Base-by-base conservation (phyloP, 2,888 invertebrate genomes). In the Oasisia sp. region DNA sequence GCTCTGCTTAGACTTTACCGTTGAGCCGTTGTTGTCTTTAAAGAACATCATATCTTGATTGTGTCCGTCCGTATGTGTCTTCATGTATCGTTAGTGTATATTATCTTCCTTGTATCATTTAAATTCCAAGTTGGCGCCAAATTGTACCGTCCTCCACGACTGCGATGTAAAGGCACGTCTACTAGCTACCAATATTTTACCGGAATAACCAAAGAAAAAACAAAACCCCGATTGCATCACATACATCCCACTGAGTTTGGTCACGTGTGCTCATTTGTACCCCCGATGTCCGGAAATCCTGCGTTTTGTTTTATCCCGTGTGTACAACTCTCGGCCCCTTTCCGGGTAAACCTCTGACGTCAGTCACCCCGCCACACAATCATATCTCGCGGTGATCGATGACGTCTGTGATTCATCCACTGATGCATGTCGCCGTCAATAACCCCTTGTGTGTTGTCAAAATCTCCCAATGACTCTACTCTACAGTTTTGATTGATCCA, bases 211-310 rank as follows among this genome's bases (percentile, higher is more conserved):
- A 3, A 27, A 74, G 74, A 27, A 74, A 74, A 7, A 19, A 14
- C 74, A 14, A 74, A 14, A 19, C n/a, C 74, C n/a, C 19, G 74
- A 19, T 74, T n/a, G n/a, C 74, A 7, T 74, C 14, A 74, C 19
- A 74, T 5, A 19, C 27, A 74, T 50, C 74, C 74, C 27, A 74
- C 74, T 74, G 74, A 27, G 5, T 7, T 27, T 27, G 14, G 74
- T 74, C 74, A 74, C 7, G 27, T 74, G 74, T 74, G 19, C 74
- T 74, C 7, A 19, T 5, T 74, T 74, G 74, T 74, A 74, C 74
- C 74, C 14, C 74, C 74, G 74, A 74, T 74, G 19, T 74, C 74
- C 74, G 74, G 74, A 74, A 74, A 74, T 74, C 74, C 74, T 74
- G 74, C 74, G 27, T 5, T 2, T 74, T 74, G 74, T 74, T 7